These are phyloP conservation scores for Serranus cabrilla DNA, from an alignment of 2,797 vertebrate genomes.

Conservation along the genomic window DNA sequence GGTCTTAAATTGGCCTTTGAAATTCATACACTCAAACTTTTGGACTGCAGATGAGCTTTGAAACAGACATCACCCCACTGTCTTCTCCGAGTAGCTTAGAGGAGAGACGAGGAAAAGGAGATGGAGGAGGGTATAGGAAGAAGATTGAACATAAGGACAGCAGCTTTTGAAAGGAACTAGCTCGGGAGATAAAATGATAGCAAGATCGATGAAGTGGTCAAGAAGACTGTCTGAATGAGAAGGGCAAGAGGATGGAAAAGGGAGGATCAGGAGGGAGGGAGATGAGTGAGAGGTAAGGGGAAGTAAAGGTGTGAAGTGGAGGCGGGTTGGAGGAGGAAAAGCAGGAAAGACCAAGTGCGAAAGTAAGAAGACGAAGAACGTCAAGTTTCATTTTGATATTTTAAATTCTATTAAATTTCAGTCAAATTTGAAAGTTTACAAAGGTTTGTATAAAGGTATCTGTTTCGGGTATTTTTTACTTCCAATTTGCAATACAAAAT, in stretches of 20 bases:
- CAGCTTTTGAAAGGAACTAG: not conserved
- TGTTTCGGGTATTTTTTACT: not conserved
- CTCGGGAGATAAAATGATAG: not conserved
- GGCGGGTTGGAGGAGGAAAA: not conserved
- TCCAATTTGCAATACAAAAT: not conserved
- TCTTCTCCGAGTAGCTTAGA: not conserved
- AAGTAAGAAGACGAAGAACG: not conserved
- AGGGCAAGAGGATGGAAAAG: not conserved
- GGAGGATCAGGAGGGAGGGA: not conserved
- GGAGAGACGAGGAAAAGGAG: constrained; percentile 5
- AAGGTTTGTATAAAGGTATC: not conserved
- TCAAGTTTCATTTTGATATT: too few relatives aligned
- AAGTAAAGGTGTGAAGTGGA: not conserved
- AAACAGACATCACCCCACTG: constrained; percentile 2
- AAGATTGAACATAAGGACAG: not conserved
- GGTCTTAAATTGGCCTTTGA: constrained; percentile 43
- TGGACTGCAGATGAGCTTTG: constrained; percentile 17
- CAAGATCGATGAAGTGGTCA: not conserved
- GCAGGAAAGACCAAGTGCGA: not conserved
- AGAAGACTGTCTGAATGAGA: constrained; percentile 1
- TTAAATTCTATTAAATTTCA: not conserved
- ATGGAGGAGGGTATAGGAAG: not conserved
- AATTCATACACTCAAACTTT: constrained; percentile 26
- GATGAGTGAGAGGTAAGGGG: not conserved
- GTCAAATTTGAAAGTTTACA: not conserved